phyloP scores from a whole-genome alignment of 2,888 invertebrate species.

The Arctia plantaginis region DNA sequence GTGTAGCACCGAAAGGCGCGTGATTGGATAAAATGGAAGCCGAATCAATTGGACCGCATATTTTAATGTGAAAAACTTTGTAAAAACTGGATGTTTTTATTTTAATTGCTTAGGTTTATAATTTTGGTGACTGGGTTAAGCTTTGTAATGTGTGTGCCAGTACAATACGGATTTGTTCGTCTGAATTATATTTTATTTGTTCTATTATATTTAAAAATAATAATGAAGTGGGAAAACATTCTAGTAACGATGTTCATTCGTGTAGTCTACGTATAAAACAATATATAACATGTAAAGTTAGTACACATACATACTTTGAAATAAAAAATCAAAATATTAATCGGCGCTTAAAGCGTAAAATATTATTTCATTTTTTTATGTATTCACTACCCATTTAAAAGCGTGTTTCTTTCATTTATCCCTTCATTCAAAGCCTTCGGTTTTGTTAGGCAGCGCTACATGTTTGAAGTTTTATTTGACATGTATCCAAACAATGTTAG shows the following conservation, averaged over 20 bases:
- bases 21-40: conserved; percentile 24
- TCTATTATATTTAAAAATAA: too few species aligned
- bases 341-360: background rate
- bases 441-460: background rate
- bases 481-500: background rate
- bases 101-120: conserved; percentile 26
- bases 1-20: conserved; percentile 14
- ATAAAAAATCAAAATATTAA: background rate
- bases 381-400: too few species aligned
- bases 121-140: conserved; percentile 26
- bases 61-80: conserved; percentile 34
- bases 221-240: too few species aligned
- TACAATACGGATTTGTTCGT: background rate
- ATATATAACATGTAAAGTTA: background rate
- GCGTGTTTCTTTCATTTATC: background rate
- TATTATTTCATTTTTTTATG: background rate
- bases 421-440: background rate
- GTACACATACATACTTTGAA: background rate
- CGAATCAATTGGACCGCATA: conserved; percentile 30
- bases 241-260: too few species aligned
- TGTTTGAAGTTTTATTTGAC: background rate
- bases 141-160: background rate
- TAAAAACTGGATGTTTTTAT: conserved; percentile 33
- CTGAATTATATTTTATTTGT: too few species aligned
- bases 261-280: background rate